Percentiles rank a stretch among this genome's conserved stretches.
phyloP scores from a whole-genome alignment of 2,888 invertebrate species.

The Pristionchus exspectatus region DNA sequence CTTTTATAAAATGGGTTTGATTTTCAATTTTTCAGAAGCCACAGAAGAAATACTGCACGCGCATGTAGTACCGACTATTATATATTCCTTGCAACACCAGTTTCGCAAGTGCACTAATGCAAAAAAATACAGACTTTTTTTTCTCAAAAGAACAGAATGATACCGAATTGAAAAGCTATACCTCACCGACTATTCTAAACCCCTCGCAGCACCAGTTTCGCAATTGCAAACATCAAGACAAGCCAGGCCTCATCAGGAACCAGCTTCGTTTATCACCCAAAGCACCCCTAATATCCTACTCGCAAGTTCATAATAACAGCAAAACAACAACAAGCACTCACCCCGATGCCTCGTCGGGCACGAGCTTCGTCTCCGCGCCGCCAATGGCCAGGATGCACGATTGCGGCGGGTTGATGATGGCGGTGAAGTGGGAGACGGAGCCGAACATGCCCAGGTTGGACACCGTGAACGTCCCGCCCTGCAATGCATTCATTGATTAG shows the following conservation, averaged over 20 bases:
- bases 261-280: conserved; percentile 76
- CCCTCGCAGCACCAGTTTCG: neutral
- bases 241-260: conserved; percentile 70
- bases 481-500: conserved; percentile 63
- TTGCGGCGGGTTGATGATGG: conserved; percentile 87
- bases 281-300: no score
- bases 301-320: no score
- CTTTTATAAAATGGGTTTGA: no score
- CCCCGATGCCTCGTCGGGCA: conserved; percentile 73
- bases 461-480: conserved; percentile 83
- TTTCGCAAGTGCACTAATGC: no score
- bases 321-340: conserved; percentile 48
- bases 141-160: neutral
- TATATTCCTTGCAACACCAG: no score
- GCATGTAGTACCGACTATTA: no score
- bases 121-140: neutral
- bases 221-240: neutral
- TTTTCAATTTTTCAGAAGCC: no score
- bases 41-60: no score
- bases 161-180: neutral
- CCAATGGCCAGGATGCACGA: conserved; percentile 85
- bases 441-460: conserved; percentile 86
- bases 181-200: neutral
- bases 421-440: conserved; percentile 83
- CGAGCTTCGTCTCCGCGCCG: conserved; percentile 76